These are phyloP conservation scores for Anisognathus igniventris DNA, from an alignment of 2,797 vertebrate species.

Conservation along the genomic window DNA sequence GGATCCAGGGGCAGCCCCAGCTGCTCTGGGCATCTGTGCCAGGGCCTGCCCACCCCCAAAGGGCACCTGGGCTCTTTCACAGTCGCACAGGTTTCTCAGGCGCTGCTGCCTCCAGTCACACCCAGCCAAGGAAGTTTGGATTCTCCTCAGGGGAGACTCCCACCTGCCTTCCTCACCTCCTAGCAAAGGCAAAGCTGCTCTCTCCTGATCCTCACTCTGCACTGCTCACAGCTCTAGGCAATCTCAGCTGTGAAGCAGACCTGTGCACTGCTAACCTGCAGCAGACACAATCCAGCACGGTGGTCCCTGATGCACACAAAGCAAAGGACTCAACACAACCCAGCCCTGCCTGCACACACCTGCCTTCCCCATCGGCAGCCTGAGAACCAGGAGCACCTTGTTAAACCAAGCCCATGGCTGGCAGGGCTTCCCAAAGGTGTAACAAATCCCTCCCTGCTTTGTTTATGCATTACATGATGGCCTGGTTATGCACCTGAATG, in stretches of 20 bases:
- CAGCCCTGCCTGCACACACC: neutral
- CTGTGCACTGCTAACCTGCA: rapidly evolving
- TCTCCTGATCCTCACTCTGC: neutral
- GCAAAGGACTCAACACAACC: rapidly evolving
- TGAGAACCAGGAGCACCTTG: neutral
- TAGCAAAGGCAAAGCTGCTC: neutral
- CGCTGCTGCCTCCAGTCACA: neutral
- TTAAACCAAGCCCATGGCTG: constrained; percentile 17
- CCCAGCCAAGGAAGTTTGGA: neutral
- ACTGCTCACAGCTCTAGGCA: rapidly evolving
- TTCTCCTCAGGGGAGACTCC: neutral
- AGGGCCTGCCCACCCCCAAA: neutral
- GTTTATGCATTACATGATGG: neutral
- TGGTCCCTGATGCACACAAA: neutral
- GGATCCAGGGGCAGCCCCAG: neutral
- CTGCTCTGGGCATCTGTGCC: neutral
- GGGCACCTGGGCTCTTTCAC: neutral
- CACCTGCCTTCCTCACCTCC: neutral
- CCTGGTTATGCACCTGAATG: neutral
- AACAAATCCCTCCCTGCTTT: constrained; percentile 38
- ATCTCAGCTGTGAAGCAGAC: neutral
- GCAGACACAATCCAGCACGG: rapidly evolving
- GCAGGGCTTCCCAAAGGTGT: constrained; percentile 13
- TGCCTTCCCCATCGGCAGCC: neutral
- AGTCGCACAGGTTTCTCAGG: rapidly evolving